Conservation (phyloP, 2,888 invertebrate genomes). For the Leistus spinibarbis region DNA sequence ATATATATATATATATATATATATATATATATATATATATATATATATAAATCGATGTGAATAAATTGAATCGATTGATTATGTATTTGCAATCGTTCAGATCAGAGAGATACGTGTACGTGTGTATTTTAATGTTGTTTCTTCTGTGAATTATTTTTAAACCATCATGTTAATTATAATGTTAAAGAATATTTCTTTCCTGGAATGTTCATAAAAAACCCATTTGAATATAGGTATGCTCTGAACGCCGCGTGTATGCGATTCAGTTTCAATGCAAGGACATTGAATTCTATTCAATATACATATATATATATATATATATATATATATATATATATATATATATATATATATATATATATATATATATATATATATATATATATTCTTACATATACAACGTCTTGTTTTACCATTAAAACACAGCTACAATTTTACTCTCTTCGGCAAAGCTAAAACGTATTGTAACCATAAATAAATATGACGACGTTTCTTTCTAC, state of each 20-base stretch:
- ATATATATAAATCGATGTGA: background rate
- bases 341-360: background rate
- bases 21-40: background rate
- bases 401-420: too few species aligned
- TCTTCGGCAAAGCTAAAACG: too few species aligned
- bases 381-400: too few species aligned
- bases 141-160: conserved; percentile 8
- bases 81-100: background rate
- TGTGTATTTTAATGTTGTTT: background rate
- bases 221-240: background rate
- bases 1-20: background rate
- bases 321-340: background rate
- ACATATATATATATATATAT: background rate
- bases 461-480: too few species aligned
- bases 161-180: conserved; percentile 5
- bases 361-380: too few species aligned
- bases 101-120: background rate
- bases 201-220: conserved; percentile 4
- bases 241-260: background rate
- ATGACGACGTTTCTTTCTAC: too few species aligned
- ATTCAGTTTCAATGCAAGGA: background rate
- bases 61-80: background rate
- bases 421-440: too few species aligned
- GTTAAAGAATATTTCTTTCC: conserved; percentile 2
- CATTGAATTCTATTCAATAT: background rate